Evolutionary conservation across 1,140 invertebrate species (phyloP), one percentile per base, ranked within the genome.

Genomic region (Oedothorax gibbosus): DNA sequence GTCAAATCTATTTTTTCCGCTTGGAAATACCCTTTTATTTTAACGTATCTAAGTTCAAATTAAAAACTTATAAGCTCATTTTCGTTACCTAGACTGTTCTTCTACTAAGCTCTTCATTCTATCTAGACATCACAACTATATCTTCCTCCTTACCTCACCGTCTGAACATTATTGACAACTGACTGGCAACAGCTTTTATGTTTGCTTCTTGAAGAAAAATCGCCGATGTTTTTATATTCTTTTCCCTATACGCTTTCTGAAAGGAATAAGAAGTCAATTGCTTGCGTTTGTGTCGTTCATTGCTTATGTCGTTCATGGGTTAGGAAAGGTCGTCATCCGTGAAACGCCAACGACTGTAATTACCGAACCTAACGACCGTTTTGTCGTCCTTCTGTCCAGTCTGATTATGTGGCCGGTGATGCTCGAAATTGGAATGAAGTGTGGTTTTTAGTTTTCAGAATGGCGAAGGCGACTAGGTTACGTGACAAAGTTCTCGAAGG

Each of bases 361-460:
- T 77, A 77, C 62, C 75, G 75, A 64, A n/a, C 75, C 57, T 60
- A 77, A 77, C 75, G 57, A 77, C 57, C 57, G 60, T 64, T 77
- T 77, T 77, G 75, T 77, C 75, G 51, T 77, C 2, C 35, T 35
- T 5, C 60, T 57, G 57, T 64, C 60, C 15, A 11, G n/a, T 53
- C 14, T 77, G 57, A 50, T 64, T 56, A 77, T 62, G 49, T 77
- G 75, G 65, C 21, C 65, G 75, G 65, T 62, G 51, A 50, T 57
- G n/a, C 57, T 35, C 60, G 57, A 51, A 77, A 64, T 77, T 15
- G 57, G 20, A 35, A 15, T 54, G 60, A 18, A 35, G 57, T 21
- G 18, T 62, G 57, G 1, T 62, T 62, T 62, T 62, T 15, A 15
- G 12, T 62, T 62, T 62, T 15, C 18, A n/a, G n/a, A n/a, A n/a